These are phyloP conservation scores for Anoplophora glabripennis DNA, from an alignment of 1,140 invertebrate genomes.

Conservation along the genomic window DNA sequence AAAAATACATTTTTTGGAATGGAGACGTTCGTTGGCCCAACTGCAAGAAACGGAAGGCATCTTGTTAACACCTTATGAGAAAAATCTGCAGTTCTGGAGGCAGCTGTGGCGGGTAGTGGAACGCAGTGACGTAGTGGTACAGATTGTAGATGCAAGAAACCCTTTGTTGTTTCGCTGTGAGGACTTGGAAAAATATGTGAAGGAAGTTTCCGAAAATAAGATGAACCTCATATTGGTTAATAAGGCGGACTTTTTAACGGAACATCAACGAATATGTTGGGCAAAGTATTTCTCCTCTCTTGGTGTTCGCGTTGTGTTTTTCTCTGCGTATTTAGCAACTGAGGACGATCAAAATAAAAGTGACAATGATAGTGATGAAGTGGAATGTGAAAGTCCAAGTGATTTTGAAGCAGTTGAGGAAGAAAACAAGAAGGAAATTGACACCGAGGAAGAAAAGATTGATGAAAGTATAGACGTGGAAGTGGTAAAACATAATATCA, in stretches of 20 bases:
- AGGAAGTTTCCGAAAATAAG: conserved; percentile 77
- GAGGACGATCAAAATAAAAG: conserved; percentile 48
- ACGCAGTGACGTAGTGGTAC: conserved; percentile 90
- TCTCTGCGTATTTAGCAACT: conserved; percentile 68
- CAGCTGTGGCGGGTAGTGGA: conserved; percentile 98
- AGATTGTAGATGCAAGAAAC: conserved; percentile 97
- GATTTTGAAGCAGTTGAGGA: conserved; percentile 38
- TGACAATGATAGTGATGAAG: conserved; percentile 40
- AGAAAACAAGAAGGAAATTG: neutral
- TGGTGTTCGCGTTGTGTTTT: conserved; percentile 74
- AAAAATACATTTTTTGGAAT: conserved; percentile 79
- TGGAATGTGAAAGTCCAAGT: neutral
- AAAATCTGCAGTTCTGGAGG: conserved; percentile 97
- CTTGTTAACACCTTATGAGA: conserved; percentile 94
- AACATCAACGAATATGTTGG: conserved; percentile 81
- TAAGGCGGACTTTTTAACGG: conserved; percentile 92
- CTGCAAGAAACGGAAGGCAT: conserved; percentile 80
- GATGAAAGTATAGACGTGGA: conserved; percentile 31
- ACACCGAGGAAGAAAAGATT: neutral
- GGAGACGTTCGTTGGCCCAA: conserved; percentile 76
- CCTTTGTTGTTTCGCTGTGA: conserved; percentile 90
- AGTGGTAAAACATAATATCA: conserved; percentile 32
- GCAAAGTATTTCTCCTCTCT: conserved; percentile 77
- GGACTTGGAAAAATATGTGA: conserved; percentile 93
- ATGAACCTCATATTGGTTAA: conserved; percentile 87